Conservation (phyloP, 2,113 vertebrate genomes). For the Dendropsophus ebraccatus region DNA sequence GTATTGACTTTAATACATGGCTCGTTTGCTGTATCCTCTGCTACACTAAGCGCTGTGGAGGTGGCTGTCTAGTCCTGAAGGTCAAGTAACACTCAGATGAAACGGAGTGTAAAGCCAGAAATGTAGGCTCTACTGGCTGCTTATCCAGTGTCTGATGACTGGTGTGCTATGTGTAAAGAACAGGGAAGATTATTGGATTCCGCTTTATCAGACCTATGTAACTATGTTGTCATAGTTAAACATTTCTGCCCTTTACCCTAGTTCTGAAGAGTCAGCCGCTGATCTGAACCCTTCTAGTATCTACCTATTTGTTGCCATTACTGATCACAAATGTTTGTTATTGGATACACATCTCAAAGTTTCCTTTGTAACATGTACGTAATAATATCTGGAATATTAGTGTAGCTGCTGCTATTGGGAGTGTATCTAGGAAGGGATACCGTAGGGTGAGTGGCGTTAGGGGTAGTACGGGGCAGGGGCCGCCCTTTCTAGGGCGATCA, state of each 20-base stretch:
- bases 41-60: not conserved
- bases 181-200: not conserved
- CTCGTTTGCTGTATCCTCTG: constrained; percentile 1
- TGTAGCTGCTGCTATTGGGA: too few species aligned
- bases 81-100: not conserved
- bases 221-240: not conserved
- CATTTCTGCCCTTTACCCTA: constrained; percentile 2
- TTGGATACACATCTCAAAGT: too few species aligned
- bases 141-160: not conserved
- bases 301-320: not conserved
- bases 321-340: not conserved
- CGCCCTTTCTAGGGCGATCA: too few species aligned
- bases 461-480: too few species aligned
- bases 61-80: constrained; percentile 15
- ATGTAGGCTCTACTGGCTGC: not conserved
- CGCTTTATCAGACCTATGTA: not conserved
- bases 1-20: not conserved
- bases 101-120: not conserved
- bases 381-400: too few species aligned
- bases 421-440: too few species aligned
- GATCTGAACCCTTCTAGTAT: not conserved
- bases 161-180: not conserved
- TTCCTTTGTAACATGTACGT: too few species aligned
- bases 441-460: too few species aligned
- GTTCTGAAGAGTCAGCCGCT: too few species aligned